Evolutionary conservation across 2,888 invertebrate species (phyloP).

Genomic region (Copidosoma aretas): DNA sequence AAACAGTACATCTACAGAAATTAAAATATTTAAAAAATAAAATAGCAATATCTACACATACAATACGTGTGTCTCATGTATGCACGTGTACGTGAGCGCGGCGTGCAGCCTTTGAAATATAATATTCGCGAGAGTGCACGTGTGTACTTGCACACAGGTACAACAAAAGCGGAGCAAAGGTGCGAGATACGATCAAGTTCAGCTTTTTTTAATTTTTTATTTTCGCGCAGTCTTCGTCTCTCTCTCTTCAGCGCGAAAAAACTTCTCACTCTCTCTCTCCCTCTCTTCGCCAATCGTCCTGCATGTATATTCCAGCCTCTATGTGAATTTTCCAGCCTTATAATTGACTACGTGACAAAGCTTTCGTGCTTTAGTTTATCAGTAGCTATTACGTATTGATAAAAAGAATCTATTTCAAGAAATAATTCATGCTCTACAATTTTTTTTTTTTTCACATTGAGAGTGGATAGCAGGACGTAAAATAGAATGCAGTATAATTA

Average conservation of each 20-base stretch:
- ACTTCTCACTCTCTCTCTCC: conserved; percentile 36
- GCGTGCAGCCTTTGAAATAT: conserved; percentile 28
- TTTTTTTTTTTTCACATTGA: conserved; percentile 18
- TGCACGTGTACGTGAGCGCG: conserved; percentile 8
- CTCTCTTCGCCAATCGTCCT: conserved; percentile 35
- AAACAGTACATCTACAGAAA: conserved; percentile 26
- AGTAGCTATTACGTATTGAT: neutral
- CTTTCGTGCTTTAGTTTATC: neutral
- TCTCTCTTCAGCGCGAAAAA: conserved; percentile 10
- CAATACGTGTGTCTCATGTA: neutral
- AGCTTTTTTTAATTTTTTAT: conserved; percentile 1
- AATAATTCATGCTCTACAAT: neutral
- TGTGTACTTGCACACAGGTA: conserved; percentile 12
- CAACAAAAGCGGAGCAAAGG: conserved; percentile 25
- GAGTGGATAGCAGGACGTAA: conserved; percentile 28
- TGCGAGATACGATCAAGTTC: conserved; percentile 29
- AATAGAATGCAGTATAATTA: conserved; percentile 24
- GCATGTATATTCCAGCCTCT: conserved; percentile 29
- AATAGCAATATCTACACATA: conserved; percentile 23
- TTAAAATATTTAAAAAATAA: conserved; percentile 13
- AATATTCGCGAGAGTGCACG: conserved; percentile 18
- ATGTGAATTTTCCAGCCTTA: conserved; percentile 5
- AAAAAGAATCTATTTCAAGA: neutral
- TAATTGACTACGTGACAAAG: neutral
- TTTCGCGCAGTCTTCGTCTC: conserved; percentile 2